Conservation (phyloP, 2,113 vertebrate genomes). For the Perca schrenkii region DNA sequence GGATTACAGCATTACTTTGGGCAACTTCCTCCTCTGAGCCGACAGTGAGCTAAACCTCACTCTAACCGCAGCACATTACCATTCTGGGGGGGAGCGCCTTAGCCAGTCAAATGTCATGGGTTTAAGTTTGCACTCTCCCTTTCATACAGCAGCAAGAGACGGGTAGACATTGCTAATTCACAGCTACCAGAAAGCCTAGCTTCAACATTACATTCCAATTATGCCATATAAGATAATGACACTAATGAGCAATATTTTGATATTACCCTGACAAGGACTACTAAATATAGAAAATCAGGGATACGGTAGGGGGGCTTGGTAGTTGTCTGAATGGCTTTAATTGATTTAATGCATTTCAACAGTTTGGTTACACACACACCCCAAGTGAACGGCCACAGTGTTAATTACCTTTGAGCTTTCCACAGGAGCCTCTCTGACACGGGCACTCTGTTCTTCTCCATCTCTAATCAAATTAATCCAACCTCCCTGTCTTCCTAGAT, state of each 20-base stretch:
- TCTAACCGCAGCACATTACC: conserved; percentile 40
- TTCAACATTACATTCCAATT: conserved; percentile 41
- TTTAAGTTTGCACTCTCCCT: conserved; percentile 42
- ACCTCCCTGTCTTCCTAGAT: conserved; percentile 56
- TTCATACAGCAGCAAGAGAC: conserved; percentile 31
- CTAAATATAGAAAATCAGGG: conserved; percentile 13
- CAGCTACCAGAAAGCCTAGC: conserved; percentile 24
- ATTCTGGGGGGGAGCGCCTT: conserved; percentile 46
- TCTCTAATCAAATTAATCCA: conserved; percentile 73
- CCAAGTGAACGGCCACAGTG: conserved; percentile 38
- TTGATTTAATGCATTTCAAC: conserved; percentile 58
- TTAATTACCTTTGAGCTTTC: conserved; percentile 76
- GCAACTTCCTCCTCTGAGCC: conserved; percentile 45
- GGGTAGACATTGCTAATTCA: conserved; percentile 50
- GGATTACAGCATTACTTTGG: conserved; percentile 64
- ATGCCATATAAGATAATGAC: conserved; percentile 34
- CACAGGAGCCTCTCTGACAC: conserved; percentile 63
- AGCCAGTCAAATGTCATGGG: conserved; percentile 65
- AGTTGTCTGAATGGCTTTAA: conserved; percentile 46
- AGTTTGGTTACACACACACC: conserved; percentile 47
- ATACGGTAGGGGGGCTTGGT: not conserved
- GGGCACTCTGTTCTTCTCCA: conserved; percentile 55
- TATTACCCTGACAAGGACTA: conserved; percentile 32
- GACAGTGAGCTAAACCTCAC: conserved; percentile 34
- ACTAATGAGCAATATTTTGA: conserved; percentile 51